These are phyloP conservation scores for Habrosyne pyritoides DNA, from an alignment of 2,888 invertebrate species.

Conservation along the genomic window DNA sequence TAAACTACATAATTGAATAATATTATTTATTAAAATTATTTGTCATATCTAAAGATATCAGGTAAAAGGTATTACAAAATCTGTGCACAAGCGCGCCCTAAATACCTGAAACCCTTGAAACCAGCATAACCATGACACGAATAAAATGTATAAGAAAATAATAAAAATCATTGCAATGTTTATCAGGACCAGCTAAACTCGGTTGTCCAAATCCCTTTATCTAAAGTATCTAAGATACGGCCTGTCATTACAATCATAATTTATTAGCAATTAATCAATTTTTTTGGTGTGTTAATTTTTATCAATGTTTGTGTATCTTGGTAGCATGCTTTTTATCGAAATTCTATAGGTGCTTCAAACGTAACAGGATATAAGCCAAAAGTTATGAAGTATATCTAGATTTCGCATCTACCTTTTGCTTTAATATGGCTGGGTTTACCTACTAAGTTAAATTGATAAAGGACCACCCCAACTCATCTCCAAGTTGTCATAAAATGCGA, in stretches of 20 bases:
- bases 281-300: constrained; percentile 22
- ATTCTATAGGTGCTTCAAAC: background rate
- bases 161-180: constrained; percentile 42
- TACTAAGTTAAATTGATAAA: no score
- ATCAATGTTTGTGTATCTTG: constrained; percentile 24
- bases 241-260: constrained; percentile 50
- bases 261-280: constrained; percentile 55
- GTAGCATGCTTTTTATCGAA: constrained; percentile 11
- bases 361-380: no score
- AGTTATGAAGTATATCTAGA: background rate
- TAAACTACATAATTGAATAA: no score
- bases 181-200: constrained; percentile 25
- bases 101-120: background rate
- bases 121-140: constrained; percentile 5
- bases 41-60: no score
- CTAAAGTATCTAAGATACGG: constrained; percentile 33
- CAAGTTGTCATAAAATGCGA: no score
- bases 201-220: constrained; percentile 37
- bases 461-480: no score
- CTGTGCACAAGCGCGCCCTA: no score
- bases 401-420: no score
- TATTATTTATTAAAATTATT: no score
- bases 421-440: no score
- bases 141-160: background rate
- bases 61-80: background rate